Percentiles rank a stretch among this genome's conserved stretches.
phyloP scores from a whole-genome alignment of 2,797 vertebrate genomes.

The Hafferia zeledoni region DNA sequence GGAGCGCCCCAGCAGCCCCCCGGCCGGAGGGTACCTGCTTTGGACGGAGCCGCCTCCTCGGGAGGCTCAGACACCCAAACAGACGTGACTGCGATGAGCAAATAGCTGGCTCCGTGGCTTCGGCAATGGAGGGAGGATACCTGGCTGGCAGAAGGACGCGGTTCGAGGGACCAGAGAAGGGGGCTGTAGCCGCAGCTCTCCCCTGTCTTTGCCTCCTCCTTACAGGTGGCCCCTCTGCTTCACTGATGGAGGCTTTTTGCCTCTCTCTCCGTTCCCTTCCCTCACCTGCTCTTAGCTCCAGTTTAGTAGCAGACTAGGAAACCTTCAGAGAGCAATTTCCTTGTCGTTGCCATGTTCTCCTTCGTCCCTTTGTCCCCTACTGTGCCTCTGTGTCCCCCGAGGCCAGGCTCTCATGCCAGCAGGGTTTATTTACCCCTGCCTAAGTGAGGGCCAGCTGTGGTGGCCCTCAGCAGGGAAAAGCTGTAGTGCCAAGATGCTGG shows the following conservation, averaged over 20 bases:
- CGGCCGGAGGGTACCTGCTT: neutral
- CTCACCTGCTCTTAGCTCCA: neutral
- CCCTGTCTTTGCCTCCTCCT: neutral
- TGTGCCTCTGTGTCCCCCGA: too few relatives aligned
- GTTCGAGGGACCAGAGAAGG: neutral
- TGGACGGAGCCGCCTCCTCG: conserved; percentile 22
- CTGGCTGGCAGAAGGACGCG: neutral
- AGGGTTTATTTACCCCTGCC: neutral
- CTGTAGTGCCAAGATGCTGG: neutral
- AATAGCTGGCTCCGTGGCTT: conserved; percentile 6
- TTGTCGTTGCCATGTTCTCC: neutral
- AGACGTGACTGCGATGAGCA: conserved; percentile 77
- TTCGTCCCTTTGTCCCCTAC: too few relatives aligned
- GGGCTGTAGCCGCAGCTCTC: neutral
- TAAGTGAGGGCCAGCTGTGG: neutral
- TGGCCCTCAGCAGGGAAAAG: neutral
- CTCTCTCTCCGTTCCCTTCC: neutral
- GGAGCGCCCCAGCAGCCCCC: neutral
- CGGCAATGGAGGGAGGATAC: neutral
- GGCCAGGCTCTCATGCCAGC: neutral
- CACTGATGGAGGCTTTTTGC: neutral
- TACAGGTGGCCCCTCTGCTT: neutral
- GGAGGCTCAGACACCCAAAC: conserved; percentile 73
- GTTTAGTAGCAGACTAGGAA: neutral
- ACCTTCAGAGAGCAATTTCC: neutral